Base-by-base conservation (phyloP, 2,797 vertebrate genomes). In the Anguilla marmorata region DNA sequence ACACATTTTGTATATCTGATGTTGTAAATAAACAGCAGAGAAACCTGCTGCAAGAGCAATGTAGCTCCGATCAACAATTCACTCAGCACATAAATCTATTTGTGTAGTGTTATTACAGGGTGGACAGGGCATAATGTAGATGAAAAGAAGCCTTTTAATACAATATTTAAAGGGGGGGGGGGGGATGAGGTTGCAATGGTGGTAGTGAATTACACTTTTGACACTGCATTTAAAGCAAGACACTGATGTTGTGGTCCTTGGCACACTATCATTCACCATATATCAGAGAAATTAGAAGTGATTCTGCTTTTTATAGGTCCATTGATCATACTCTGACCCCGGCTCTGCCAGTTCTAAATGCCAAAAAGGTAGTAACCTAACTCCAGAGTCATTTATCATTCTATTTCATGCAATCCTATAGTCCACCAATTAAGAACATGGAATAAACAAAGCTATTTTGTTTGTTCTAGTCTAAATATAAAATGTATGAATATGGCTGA, bases 91-190 rank as follows among this genome's bases (percentile, higher is more conserved):
- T 88, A 56, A 76, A 86, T 88, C 87, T 87, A 41, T 86, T 85
- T 45, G 85, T 85, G 60, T 48, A 16, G 84, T 89, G 58, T 88
- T 87, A 85, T 80, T 87, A 87, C 37, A 69, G 90, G 45, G 6
- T 14, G 63, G 86, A 87, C 9, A 63, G 52, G 48, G 72, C 86
- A 85, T 86, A 86, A 89, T 83, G 85, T 52, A 92, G 86, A 85
- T 19, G 45, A 82, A 79, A 84, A 84, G 76, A 90, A 83, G 7
- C n/a, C 56, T 88, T 79, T 87, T 63, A 90, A 88, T 86, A 63
- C 58, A 30, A 21, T 52, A 87, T 88, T 89, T 90, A 87, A 90
- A 19, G 4, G 24, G 80, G 1, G 41, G 45, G 1, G 24, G 80
- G 48, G 72, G 58, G 19, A 3, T 45, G 54, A 80, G 14, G 88